Evolutionary conservation across 64 coral and sea anemone species (phyloP), one percentile per base, ranked within the genome.

Genomic region (Actinia tenebrosa): DNA sequence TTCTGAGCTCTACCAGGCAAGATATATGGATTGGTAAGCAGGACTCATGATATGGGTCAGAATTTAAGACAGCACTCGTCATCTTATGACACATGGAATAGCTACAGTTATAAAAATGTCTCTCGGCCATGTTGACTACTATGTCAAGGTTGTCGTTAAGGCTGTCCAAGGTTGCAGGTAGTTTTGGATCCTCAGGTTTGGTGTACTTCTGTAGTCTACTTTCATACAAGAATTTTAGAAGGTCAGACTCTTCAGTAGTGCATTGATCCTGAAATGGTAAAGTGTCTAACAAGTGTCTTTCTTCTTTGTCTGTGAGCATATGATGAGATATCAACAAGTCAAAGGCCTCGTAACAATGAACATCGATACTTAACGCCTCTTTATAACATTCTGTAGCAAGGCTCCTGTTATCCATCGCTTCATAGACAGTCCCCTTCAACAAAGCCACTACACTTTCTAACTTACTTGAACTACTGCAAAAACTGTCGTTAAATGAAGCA

Each of bases 271-370:
- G 87, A 86, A 92, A 99, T 26, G 93, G 97, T 7, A 99, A 64
- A 53, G 93, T 93, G 46, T 91, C 86, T 4, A 95, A 56, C 25
- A 99, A 78, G 16, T 95, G 88, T 56, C 82, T 88, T 72, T 99
- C 97, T 71, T 99, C 97, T 11, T 95, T 95, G 13, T 91, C 86
- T 69, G 97, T 89, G 9, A 99, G 78, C 97, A 99, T 99, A 81
- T 99, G 88, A 91, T 95, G 97, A 60, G 97, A 95, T 30, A 94
- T 87, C 58, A 99, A 86, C 56, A 92, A 91, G 92, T 99, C 97
- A 89, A 99, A 99, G 23, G 97, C 97, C 88, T 99, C 97, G 59
- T 93, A 99, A 80, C 97, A 99, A 66, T 95, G 93, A n/a, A 99
- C 97, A 71, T 99, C 97, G 26, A 84, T 92, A 86, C 78, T 93